phyloP scores from a whole-genome alignment of 1,140 invertebrate genomes.

The Scaptomyza graminum region DNA sequence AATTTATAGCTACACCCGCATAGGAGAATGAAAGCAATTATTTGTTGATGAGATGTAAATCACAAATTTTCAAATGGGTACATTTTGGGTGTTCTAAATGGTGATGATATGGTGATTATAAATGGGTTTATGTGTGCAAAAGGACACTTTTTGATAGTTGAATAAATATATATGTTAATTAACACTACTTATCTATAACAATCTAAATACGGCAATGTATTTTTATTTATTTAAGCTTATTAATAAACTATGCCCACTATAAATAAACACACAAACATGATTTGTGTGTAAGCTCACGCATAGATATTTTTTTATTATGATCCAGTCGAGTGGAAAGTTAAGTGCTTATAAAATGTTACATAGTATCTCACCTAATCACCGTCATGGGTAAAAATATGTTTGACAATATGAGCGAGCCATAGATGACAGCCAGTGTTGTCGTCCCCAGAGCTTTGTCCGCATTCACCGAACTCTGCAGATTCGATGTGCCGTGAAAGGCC shows the following conservation, averaged over 20 bases:
- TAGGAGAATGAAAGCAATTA: constrained; percentile 33
- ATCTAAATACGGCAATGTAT: too few species aligned
- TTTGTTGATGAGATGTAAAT: constrained; percentile 17
- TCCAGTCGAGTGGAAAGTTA: not conserved
- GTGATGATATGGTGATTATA: not conserved
- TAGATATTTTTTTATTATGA: constrained; percentile 3
- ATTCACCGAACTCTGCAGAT: constrained; percentile 94
- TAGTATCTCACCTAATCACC: constrained; percentile 76
- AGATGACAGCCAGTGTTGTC: constrained; percentile 93
- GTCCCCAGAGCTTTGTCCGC: constrained; percentile 93
- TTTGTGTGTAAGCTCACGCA: constrained; percentile 11
- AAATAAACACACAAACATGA: not conserved
- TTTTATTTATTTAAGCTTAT: not conserved
- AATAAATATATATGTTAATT: not conserved
- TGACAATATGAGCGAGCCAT: constrained; percentile 94
- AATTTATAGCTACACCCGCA: constrained; percentile 47
- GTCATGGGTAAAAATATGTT: constrained; percentile 94
- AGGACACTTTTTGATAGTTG: too few species aligned
- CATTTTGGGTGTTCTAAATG: not conserved
- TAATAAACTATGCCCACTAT: not conserved
- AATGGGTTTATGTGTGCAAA: not conserved
- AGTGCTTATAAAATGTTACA: not conserved
- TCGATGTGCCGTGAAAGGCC: constrained; percentile 94
- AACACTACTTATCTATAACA: too few species aligned
- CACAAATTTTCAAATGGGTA: not conserved